phyloP scores from a whole-genome alignment of 2,888 invertebrate genomes.

The Clitarchus hookeri region DNA sequence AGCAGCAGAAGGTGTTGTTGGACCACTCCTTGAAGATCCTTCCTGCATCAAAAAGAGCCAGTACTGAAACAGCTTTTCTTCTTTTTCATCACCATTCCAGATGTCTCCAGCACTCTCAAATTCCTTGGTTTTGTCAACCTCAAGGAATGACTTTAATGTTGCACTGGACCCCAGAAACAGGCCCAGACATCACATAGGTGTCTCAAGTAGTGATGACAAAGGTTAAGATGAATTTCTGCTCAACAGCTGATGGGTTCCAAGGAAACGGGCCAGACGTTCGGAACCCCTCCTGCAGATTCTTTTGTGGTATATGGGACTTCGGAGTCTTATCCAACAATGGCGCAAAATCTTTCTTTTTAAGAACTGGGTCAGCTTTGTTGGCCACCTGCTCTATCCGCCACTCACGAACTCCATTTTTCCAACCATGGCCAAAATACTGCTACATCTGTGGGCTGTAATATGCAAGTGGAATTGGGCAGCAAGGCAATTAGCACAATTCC shows the following conservation, averaged over 20 bases:
- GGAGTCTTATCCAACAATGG: conserved; percentile 39
- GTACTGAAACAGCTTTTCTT: too few species aligned
- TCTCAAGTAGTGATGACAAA: too few species aligned
- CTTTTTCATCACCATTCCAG: too few species aligned
- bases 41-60: too few species aligned
- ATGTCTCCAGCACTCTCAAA: too few species aligned
- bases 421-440: conserved; percentile 50
- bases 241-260: conserved; percentile 15
- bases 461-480: conserved; percentile 52
- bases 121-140: too few species aligned
- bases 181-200: too few species aligned
- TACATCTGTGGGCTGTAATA: conserved; percentile 53
- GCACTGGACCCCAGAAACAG: too few species aligned
- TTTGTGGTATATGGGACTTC: background rate
- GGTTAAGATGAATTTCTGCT: too few species aligned
- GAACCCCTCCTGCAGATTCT: conserved; percentile 22
- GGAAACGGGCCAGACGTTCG: background rate
- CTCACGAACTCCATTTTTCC: conserved; percentile 47
- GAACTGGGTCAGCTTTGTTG: conserved; percentile 33
- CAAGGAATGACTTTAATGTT: too few species aligned
- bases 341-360: conserved; percentile 47
- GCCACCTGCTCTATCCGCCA: conserved; percentile 46
- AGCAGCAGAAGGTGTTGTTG: too few species aligned
- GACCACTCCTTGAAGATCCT: too few species aligned
- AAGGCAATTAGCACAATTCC: conserved; percentile 50